Evolutionary conservation across 92 coral and sea anemone species (phyloP).

Genomic region (Muricea muricata): DNA sequence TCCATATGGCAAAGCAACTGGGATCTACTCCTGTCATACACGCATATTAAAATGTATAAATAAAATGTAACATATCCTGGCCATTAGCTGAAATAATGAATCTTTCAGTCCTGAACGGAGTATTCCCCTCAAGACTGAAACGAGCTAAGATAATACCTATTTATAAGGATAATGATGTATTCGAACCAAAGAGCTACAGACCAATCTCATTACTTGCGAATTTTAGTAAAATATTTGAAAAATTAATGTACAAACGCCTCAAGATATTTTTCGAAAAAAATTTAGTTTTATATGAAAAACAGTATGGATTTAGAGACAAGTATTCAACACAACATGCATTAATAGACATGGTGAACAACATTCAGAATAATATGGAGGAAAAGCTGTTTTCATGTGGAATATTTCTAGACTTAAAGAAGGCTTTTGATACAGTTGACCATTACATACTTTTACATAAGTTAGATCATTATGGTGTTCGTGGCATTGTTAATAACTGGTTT

Average conservation of each 20-base stretch:
- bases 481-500: too few relatives aligned
- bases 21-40: not conserved
- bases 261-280: too few relatives aligned
- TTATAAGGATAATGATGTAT: not conserved
- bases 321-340: too few relatives aligned
- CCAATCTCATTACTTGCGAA: not conserved
- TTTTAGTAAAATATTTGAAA: not conserved
- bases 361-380: too few relatives aligned
- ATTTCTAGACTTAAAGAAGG: not conserved
- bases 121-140: not conserved
- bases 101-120: slow-evolving; percentile 1
- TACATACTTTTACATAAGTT: too few relatives aligned
- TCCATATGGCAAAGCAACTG: not conserved
- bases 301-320: too few relatives aligned
- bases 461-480: too few relatives aligned
- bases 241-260: not conserved
- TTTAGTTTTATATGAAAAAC: too few relatives aligned
- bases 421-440: not conserved
- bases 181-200: not conserved
- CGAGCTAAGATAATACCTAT: not conserved
- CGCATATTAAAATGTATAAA: not conserved
- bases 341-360: too few relatives aligned
- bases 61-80: not conserved
- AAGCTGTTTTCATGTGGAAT: too few relatives aligned
- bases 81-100: slow-evolving; percentile 4